Evolutionary conservation across 2,113 vertebrate genomes (phyloP).

Genomic region (Tricholaema leucomelas): DNA sequence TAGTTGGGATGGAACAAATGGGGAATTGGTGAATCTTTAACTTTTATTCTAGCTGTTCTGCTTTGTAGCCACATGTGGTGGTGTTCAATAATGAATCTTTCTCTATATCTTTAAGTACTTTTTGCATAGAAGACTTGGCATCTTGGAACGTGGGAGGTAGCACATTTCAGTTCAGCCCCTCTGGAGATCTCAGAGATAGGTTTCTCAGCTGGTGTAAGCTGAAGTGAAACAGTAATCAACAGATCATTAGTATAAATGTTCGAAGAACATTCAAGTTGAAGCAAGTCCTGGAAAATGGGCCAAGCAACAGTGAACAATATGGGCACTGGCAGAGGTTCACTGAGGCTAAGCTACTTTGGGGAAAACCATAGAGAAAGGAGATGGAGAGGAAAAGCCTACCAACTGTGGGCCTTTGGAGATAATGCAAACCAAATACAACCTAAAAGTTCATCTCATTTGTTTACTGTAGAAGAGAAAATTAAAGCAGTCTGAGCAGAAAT

Average conservation of each 20-base stretch:
- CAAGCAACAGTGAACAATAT: background rate
- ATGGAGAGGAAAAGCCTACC: background rate
- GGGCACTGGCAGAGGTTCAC: background rate
- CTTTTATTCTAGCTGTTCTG: background rate
- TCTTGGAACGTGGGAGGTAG: background rate
- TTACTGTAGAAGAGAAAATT: background rate
- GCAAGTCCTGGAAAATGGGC: background rate
- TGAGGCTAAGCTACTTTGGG: background rate
- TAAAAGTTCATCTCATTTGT: background rate
- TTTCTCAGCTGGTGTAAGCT: background rate
- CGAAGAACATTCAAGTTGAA: background rate
- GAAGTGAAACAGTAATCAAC: background rate
- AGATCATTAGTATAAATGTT: background rate
- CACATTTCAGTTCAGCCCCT: background rate
- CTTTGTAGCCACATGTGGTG: background rate
- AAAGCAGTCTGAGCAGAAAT: background rate
- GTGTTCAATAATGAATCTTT: background rate
- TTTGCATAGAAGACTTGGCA: background rate
- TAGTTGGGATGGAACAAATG: background rate
- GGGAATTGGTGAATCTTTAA: background rate
- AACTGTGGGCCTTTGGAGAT: background rate
- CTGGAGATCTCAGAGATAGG: background rate
- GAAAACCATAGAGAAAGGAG: background rate
- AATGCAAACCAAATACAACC: background rate
- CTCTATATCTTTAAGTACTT: background rate